Conservation (phyloP, 1,140 invertebrate genomes). For the Cyclina sinensis region DNA sequence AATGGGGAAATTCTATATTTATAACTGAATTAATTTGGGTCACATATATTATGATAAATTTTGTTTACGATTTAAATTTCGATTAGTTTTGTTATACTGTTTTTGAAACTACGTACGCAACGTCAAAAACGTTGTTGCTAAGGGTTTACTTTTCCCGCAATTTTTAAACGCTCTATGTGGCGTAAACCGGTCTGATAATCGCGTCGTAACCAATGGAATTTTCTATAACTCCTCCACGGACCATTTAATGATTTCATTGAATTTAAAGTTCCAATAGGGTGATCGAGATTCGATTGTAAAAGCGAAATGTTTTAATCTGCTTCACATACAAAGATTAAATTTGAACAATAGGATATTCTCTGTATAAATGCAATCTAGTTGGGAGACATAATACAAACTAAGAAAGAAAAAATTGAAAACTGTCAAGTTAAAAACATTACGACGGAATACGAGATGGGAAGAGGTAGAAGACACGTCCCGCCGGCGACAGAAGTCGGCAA, state of each 20-base stretch:
- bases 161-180: neutral
- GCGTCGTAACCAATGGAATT: slow-evolving; percentile 1
- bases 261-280: slow-evolving; percentile 18
- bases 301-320: neutral
- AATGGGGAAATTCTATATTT: no score
- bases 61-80: no score
- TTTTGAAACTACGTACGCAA: no score
- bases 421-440: slow-evolving; percentile 2
- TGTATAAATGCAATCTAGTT: neutral
- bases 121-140: slow-evolving; percentile 35
- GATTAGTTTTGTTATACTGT: neutral
- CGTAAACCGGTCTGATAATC: slow-evolving; percentile 35
- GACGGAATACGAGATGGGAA: slow-evolving; percentile 32
- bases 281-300: slow-evolving; percentile 15
- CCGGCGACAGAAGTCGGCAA: slow-evolving; percentile 40
- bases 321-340: slow-evolving; percentile 21
- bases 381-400: neutral
- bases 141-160: slow-evolving; percentile 48
- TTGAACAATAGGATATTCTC: neutral
- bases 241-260: slow-evolving; percentile 40
- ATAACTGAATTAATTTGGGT: no score
- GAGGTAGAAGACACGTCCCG: slow-evolving; percentile 40
- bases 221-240: neutral
- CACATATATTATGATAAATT: no score
- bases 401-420: neutral